Percentiles rank a stretch among this genome's conserved stretches.
Evolutionary conservation across 2,888 invertebrate species (phyloP).

Genomic region (Cerastis leucographa): DNA sequence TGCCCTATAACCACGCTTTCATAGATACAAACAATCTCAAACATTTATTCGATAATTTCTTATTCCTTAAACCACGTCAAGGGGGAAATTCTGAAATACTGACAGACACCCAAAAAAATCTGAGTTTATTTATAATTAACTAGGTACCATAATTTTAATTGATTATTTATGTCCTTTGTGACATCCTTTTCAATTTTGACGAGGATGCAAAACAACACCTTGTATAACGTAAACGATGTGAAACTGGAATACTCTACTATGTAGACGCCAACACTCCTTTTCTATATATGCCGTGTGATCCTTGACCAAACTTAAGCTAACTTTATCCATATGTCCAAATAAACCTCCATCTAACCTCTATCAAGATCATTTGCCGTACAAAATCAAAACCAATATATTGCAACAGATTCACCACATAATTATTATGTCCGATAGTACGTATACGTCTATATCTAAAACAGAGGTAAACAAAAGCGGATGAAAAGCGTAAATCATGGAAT

Average conservation of each 20-base stretch:
- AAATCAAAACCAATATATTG: neutral
- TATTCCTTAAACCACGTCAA: no score
- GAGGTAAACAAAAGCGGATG: slow-evolving; percentile 55
- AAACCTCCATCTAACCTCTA: neutral
- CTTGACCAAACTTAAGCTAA: neutral
- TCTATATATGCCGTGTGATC: neutral
- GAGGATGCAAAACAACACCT: no score
- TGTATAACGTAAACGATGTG: no score
- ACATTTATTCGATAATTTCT: no score
- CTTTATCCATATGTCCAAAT: slow-evolving; percentile 1
- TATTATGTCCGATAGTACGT: neutral
- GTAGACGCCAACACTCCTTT: neutral
- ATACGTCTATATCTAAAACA: slow-evolving; percentile 20
- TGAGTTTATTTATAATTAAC: no score
- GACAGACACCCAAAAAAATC: no score
- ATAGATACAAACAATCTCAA: no score
- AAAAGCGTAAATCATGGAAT: slow-evolving; percentile 37
- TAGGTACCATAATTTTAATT: no score
- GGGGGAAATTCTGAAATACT: no score
- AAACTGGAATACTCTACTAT: neutral
- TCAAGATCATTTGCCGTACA: neutral
- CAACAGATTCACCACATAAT: neutral
- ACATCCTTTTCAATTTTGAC: no score
- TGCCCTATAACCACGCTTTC: no score
- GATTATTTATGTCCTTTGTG: no score